Conservation (phyloP, 1,140 invertebrate species). For the Calliopsis andreniformis region DNA sequence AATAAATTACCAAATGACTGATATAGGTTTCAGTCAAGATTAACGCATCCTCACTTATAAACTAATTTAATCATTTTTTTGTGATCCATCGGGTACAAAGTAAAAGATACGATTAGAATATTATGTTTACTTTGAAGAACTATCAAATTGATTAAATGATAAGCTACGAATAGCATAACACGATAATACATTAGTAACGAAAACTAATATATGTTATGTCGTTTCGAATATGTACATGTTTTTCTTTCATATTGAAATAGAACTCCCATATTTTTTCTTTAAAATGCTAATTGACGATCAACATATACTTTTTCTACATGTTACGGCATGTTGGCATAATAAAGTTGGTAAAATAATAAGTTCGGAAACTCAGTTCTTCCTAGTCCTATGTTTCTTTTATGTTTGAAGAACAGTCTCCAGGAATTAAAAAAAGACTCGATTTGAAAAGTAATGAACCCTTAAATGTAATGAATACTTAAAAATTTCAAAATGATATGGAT, state of each 20-base stretch:
- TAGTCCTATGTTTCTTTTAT: background rate
- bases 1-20: conserved; percentile 10
- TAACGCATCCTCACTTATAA: conserved; percentile 36
- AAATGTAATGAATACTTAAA: background rate
- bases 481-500: background rate
- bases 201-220: conserved; percentile 24
- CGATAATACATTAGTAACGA: conserved; percentile 24
- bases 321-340: background rate
- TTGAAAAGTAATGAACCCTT: too few species aligned
- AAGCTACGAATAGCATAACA: conserved; percentile 23
- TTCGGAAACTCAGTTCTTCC: background rate
- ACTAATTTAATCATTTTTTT: conserved; percentile 30
- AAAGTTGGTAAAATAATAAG: background rate
- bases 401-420: background rate
- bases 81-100: conserved; percentile 39
- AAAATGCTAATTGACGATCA: conserved; percentile 41
- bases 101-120: conserved; percentile 15
- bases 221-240: conserved; percentile 37
- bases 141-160: conserved; percentile 19
- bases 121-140: conserved; percentile 11
- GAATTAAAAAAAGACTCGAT: too few species aligned
- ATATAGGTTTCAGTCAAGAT: conserved; percentile 7
- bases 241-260: conserved; percentile 1
- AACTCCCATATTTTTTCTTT: conserved; percentile 13
- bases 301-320: conserved; percentile 27